Evolutionary conservation across 2,113 vertebrate genomes (phyloP), one percentile per base, ranked within the genome.

Genomic region (Vulpes lagopus): DNA sequence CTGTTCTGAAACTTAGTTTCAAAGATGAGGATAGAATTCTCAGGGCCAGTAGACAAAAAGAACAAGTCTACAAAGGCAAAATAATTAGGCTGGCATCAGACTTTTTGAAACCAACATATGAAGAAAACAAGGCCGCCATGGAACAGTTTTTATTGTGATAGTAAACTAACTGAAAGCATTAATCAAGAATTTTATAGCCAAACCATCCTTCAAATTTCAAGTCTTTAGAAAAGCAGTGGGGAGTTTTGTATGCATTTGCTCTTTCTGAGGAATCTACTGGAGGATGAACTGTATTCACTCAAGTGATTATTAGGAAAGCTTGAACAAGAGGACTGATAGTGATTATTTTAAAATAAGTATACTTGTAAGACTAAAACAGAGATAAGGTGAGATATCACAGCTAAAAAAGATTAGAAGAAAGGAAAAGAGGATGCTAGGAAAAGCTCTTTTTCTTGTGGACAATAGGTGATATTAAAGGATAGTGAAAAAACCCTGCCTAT

Each of bases 321-420:
- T 69, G 38, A 71, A 25, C 59, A 15, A 85, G 79, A 59, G 51
- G 30, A 16, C 16, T 76, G 51, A 49, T 76, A 65, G 17, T 51
- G 38, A 88, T 23, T 84, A 27, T 95, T 89, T 76, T 67, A 91
- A 59, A 82, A 83, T 51, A 65, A 86, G 35, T 87, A 32, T 65
- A n/a, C 12, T 1, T 57, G 22, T 23, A 69, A 14, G 19, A 71
- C 23, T 83, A 27, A 90, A 89, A 20, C 23, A 74, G 49, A 74
- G 30, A 11, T 65, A 57, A 60, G 25, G 32, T 71, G 20, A 90
- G 64, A 64, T 76, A 71, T 4, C 20, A 8, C 43, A 53, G 38
- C 32, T 30, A 30, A 60, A 19, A 82, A 96, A 84, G 19, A 30
- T 49, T 38, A 38, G 51, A 81, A 27, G 22, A 35, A 7, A 53